Evolutionary conservation across 2,888 invertebrate species (phyloP).

Genomic region (Iselma pallidipennis): DNA sequence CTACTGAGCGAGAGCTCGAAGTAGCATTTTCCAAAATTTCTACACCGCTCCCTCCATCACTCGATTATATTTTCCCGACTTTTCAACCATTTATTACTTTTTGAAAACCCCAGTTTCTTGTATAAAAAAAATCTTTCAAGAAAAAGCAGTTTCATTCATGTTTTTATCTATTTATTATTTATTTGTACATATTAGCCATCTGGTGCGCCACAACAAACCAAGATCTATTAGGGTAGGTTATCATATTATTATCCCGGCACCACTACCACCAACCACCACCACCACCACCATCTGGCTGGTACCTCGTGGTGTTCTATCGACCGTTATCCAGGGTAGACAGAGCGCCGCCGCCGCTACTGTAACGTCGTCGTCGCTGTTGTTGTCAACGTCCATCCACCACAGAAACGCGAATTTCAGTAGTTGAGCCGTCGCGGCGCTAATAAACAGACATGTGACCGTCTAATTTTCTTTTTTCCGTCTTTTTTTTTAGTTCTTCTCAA

Average conservation of each 20-base stretch:
- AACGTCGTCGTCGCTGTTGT: background rate
- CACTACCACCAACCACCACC: too few relatives aligned
- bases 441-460: constrained; percentile 44
- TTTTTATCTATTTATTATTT: too few relatives aligned
- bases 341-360: constrained; percentile 46
- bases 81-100: too few relatives aligned
- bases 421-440: constrained; percentile 30
- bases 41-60: too few relatives aligned
- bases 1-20: too few relatives aligned
- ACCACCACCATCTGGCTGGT: constrained; percentile 37
- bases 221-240: constrained; percentile 20
- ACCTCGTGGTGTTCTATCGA: constrained; percentile 49
- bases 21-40: too few relatives aligned
- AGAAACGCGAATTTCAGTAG: constrained; percentile 16
- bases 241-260: background rate
- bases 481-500: too few relatives aligned
- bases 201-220: background rate
- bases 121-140: too few relatives aligned
- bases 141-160: too few relatives aligned
- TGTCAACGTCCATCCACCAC: background rate
- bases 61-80: too few relatives aligned
- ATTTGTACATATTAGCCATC: background rate
- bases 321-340: constrained; percentile 43
- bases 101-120: too few relatives aligned
- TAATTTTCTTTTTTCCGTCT: background rate